A percentile compares a stretch with the other conserved stretches of the same genome.
Conservation (phyloP, 2,113 vertebrate species). For the Edolisoma coerulescens region DNA sequence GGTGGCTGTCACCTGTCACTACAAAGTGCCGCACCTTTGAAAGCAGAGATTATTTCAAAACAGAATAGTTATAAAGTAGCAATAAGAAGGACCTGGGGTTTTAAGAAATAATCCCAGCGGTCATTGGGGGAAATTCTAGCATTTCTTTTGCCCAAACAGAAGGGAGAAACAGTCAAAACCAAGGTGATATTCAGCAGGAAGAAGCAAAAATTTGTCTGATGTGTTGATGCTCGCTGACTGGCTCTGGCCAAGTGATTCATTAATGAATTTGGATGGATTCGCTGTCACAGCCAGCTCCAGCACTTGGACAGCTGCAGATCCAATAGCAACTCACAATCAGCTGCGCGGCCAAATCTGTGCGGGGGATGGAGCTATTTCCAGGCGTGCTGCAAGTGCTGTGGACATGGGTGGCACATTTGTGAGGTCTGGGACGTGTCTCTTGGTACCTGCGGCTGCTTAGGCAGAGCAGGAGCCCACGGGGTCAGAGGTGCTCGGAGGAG, state of each 20-base stretch:
- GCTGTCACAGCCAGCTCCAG: neutral
- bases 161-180: neutral
- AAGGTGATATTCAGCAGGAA: neutral
- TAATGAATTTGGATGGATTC: neutral
- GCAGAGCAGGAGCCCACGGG: neutral
- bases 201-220: neutral
- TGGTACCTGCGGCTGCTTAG: neutral
- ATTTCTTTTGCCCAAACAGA: neutral
- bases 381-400: neutral
- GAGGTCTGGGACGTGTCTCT: neutral
- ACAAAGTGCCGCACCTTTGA: neutral
- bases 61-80: neutral
- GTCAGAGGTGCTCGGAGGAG: neutral
- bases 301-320: neutral
- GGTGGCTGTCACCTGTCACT: neutral
- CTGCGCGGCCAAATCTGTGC: neutral
- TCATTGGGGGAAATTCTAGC: neutral
- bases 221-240: neutral
- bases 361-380: neutral
- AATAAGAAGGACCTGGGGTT: neutral
- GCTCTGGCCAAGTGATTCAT: neutral
- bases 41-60: neutral
- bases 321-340: neutral
- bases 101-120: neutral
- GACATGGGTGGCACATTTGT: fast-evolving